These are phyloP conservation scores for Orestias chungarensis DNA, from an alignment of 2,797 vertebrate species.

Conservation along the genomic window DNA sequence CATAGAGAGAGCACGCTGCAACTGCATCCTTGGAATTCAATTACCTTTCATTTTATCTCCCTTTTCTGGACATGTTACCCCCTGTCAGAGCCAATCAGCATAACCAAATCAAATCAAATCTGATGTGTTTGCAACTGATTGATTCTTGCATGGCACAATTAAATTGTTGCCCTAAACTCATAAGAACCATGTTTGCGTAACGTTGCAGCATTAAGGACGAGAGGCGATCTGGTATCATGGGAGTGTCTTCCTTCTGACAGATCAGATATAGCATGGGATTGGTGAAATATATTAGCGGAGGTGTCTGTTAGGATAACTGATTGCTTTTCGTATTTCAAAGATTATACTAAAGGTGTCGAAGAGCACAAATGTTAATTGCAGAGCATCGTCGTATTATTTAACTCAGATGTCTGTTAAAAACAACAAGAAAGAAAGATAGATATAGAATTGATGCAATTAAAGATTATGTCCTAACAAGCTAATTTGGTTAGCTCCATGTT, in stretches of 20 bases:
- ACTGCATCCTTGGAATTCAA: constrained; percentile 57
- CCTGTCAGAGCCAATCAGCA: constrained; percentile 54
- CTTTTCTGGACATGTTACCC: constrained; percentile 40
- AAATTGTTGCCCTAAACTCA: constrained; percentile 29
- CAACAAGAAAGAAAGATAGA: not conserved
- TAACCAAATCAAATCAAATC: constrained; percentile 51
- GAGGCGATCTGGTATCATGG: constrained; percentile 3
- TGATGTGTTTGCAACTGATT: constrained; percentile 44
- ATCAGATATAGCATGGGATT: constrained; percentile 40
- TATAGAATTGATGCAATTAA: not conserved
- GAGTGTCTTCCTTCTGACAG: constrained; percentile 8
- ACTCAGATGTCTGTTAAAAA: constrained; percentile 27
- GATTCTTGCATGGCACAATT: constrained; percentile 33
- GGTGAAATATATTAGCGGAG: constrained; percentile 13
- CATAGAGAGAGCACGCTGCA: constrained; percentile 25
- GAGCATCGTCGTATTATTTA: constrained; percentile 7
- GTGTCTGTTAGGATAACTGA: constrained; percentile 15
- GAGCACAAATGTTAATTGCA: constrained; percentile 23
- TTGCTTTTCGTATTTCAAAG: not conserved
- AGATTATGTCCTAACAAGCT: not conserved
- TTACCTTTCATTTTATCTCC: constrained; percentile 53
- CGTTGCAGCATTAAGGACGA: constrained; percentile 6
- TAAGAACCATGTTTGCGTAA: constrained; percentile 11
- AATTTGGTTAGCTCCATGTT: not conserved
- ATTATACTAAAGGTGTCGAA: constrained; percentile 14